Evolutionary conservation across 2,888 invertebrate species (phyloP), one percentile per base, ranked within the genome.

Genomic region (Gerosis bhagava): DNA sequence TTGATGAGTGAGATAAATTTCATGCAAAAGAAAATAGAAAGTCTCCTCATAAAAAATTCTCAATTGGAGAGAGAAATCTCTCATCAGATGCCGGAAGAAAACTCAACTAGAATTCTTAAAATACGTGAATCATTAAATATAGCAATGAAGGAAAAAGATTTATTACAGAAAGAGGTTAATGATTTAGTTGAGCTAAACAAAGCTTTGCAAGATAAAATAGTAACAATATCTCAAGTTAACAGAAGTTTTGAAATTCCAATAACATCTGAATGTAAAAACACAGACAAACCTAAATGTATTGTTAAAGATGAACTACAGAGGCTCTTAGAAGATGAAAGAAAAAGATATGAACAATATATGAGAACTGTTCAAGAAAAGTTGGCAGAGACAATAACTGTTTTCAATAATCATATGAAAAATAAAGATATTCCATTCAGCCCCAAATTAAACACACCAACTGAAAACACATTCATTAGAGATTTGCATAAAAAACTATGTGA

Each of bases 1-100:
- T 92, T 93, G 68, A 89, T 90, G 50, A 83, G 90, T 65, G 93
- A 93, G 63, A 89, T 92, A 45, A 84, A 83, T 35, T 88, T 86
- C 59, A 75, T 93, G 45, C 91, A 93, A 70, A 78, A 78, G 7
- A 88, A 86, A 58, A 71, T 93, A 45, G 92, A 93, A 44, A 67
- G 65, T n/a, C 62, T 86, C 11, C 67, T 59, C 34, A 53, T 69
- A 47, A 79, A 70, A 65, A 87, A 84, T 62, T 57, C 66, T 90
- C 77, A 90, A 89, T 65, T 90, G 90, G 66, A 93, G 90, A 55
- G 78, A 90, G 60, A 92, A 90, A 52, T 94, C 90, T 90, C 65
- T 42, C 57, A 82, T 61, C 62, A 54, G 31, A 53, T 57, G 28
- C 57, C 57, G 40, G 67, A 61, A 57, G 62, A 60, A 31, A 60